Evolutionary conservation across 2,888 invertebrate species (phyloP), one percentile per base, ranked within the genome.

Genomic region (Melangyna quadrimaculata): DNA sequence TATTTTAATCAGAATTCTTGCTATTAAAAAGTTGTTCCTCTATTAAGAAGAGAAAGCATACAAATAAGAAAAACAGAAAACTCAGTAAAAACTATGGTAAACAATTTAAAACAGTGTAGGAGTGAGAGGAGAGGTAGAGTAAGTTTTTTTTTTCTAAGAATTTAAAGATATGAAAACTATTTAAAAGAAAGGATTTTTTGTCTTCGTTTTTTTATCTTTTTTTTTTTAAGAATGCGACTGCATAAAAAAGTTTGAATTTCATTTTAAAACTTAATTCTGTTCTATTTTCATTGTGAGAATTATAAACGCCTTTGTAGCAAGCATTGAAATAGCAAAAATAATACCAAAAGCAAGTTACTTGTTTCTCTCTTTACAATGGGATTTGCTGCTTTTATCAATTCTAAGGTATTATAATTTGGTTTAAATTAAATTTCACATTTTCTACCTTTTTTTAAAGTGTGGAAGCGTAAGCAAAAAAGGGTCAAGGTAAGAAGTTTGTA

Each of bases 1-100:
- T 27, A 59, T 77, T 81, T 71, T 71, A 63, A 70, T 74, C 74
- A 77, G 51, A 59, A 65, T 51, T 19, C 40, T 32, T 51, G n/a
- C 27, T 35, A 43, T 57, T n/a, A 53, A 22, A 71, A 72, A 61
- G 51, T 65, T 74, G 51, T 40, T 72, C 32, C 45, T 65, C 45
- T 45, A 24, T 48, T 67, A n/a, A 29, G 10, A n/a, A 7, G 4
- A 43, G 43, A 29, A 19, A 3, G 17, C 10, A 19, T 3, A 43
- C 7, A 27, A 43, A 9, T 27, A 40, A 27, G 3, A 3, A 17
- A 19, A 19, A 45, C n/a, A n/a, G n/a, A n/a, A 12, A 6, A 17
- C 12, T 12, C 14, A 45, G 29, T 29, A 63, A 43, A 27, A 63
- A 5, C n/a, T n/a, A n/a, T n/a, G 10, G 27, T 43, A 43, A 45